phyloP scores from a whole-genome alignment of 2,797 vertebrate genomes.

The Chiloscyllium punctatum region DNA sequence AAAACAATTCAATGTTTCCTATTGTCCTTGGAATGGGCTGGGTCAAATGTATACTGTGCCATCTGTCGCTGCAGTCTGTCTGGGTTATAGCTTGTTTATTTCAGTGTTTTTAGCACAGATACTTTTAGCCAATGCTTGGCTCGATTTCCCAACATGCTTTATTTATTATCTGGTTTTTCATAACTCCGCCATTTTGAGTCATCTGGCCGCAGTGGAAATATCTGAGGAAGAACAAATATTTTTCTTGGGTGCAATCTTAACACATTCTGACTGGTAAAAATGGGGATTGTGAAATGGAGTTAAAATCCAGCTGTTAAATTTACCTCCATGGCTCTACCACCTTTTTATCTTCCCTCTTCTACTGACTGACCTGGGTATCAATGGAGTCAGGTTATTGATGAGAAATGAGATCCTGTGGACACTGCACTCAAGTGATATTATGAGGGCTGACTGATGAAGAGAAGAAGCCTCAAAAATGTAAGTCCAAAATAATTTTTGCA shows the following conservation, averaged over 20 bases:
- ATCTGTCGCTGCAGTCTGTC: too few relatives aligned
- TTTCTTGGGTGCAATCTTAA: not conserved
- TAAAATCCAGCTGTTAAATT: not conserved
- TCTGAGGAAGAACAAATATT: not conserved
- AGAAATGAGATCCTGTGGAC: not conserved
- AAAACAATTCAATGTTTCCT: too few relatives aligned
- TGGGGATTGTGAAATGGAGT: not conserved
- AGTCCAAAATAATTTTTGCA: not conserved
- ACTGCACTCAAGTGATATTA: not conserved
- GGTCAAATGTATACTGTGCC: too few relatives aligned
- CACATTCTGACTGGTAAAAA: not conserved
- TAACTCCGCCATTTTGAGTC: too few relatives aligned
- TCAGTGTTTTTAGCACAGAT: too few relatives aligned
- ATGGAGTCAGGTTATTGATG: not conserved
- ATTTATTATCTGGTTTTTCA: too few relatives aligned
- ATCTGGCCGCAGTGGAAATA: not conserved
- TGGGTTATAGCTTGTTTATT: too few relatives aligned
- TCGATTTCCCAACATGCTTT: too few relatives aligned
- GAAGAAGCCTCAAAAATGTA: not conserved
- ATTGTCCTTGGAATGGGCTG: too few relatives aligned
- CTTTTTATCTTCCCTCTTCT: not conserved
- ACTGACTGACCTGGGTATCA: not conserved
- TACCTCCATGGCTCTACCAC: not conserved
- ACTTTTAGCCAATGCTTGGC: too few relatives aligned
- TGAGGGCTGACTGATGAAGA: not conserved